Evolutionary conservation across 2,113 vertebrate species (phyloP).

Genomic region (Paralichthys olivaceus): DNA sequence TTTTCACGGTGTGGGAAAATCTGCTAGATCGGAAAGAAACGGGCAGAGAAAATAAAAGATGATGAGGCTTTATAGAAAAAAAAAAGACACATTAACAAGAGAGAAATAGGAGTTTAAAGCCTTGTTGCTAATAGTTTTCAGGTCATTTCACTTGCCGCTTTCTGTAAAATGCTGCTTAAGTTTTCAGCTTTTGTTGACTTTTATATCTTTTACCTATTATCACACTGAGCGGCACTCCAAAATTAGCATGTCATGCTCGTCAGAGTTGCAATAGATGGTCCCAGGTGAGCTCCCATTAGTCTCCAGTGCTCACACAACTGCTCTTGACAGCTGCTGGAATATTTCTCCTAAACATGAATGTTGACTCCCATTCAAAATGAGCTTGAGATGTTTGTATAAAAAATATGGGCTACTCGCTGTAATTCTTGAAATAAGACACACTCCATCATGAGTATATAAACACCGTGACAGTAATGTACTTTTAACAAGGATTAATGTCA

Average conservation of each 20-base stretch:
- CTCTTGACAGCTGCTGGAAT: slow-evolving; percentile 25
- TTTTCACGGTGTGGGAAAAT: slow-evolving; percentile 30
- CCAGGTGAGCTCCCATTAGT: slow-evolving; percentile 37
- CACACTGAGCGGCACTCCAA: slow-evolving; percentile 1
- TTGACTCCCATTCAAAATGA: slow-evolving; percentile 36
- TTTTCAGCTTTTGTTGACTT: slow-evolving; percentile 30
- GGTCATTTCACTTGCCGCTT: background rate
- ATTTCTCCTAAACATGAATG: slow-evolving; percentile 43
- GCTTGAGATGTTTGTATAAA: slow-evolving; percentile 22
- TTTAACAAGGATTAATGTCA: slow-evolving; percentile 69
- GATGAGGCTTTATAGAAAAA: slow-evolving; percentile 2
- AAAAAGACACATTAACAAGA: slow-evolving; percentile 5
- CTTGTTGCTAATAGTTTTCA: slow-evolving; percentile 5
- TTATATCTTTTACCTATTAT: background rate
- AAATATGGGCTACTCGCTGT: slow-evolving; percentile 32
- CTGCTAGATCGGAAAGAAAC: slow-evolving; percentile 22
- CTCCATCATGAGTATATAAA: slow-evolving; percentile 42
- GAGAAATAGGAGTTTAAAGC: slow-evolving; percentile 1
- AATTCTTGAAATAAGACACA: slow-evolving; percentile 45
- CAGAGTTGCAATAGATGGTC: slow-evolving; percentile 5
- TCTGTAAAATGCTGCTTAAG: background rate
- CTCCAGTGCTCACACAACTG: slow-evolving; percentile 12
- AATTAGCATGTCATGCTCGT: slow-evolving; percentile 5
- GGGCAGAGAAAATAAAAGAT: slow-evolving; percentile 37
- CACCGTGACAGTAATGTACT: slow-evolving; percentile 69